Conservation (phyloP, 2,888 invertebrate species). For the Dascillus cervinus region DNA sequence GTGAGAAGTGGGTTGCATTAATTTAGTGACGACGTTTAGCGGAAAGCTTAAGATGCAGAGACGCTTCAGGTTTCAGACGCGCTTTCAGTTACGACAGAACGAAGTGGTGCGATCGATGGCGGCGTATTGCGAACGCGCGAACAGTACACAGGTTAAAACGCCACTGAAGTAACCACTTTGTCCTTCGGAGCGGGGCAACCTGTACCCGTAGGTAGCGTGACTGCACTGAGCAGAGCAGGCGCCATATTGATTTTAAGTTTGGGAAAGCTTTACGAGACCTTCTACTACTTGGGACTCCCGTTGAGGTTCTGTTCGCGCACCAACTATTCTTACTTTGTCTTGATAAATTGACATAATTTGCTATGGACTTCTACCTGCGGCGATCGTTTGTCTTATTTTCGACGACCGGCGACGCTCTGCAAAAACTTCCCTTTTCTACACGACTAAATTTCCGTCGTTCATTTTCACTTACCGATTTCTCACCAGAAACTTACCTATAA, state of each 20-base stretch:
- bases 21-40: constrained; percentile 9
- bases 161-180: constrained; percentile 37
- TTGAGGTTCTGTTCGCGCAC: constrained; percentile 22
- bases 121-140: constrained; percentile 35
- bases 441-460: too few species aligned
- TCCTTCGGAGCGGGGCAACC: constrained; percentile 21
- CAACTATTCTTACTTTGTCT: constrained; percentile 22
- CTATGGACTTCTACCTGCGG: constrained; percentile 17
- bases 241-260: constrained; percentile 43
- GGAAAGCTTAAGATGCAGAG: constrained; percentile 26
- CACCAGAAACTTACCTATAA: too few species aligned
- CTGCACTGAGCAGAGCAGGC: constrained; percentile 39
- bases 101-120: constrained; percentile 34
- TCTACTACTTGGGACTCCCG: constrained; percentile 14
- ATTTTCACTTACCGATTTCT: too few species aligned
- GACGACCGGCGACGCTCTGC: constrained; percentile 2
- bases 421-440: too few species aligned
- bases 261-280: constrained; percentile 10
- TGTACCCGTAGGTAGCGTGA: constrained; percentile 32
- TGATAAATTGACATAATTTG: constrained; percentile 23
- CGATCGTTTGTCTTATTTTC: constrained; percentile 17
- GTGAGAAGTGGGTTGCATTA: constrained; percentile 10
- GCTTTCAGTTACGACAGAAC: constrained; percentile 30
- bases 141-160: constrained; percentile 36
- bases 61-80: constrained; percentile 27